Conservation (phyloP, 2,888 invertebrate genomes). For the Drosophila stalkeri region DNA sequence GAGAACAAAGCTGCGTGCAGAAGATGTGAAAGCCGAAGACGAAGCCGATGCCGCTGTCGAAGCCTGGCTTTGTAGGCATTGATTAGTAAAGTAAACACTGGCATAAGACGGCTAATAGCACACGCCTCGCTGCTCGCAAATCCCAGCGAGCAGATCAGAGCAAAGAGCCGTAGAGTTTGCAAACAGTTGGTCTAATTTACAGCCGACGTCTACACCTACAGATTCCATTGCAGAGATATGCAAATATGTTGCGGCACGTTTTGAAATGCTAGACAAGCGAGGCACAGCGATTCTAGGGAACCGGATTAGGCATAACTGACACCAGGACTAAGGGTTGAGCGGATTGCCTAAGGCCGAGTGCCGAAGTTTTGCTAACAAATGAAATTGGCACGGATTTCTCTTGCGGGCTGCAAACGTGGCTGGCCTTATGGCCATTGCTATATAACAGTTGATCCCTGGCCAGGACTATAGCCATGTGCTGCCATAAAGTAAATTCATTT, state of each 20-base stretch:
- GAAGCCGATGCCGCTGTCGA: constrained; percentile 8
- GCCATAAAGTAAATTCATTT: constrained; percentile 72
- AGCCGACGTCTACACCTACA: constrained; percentile 50
- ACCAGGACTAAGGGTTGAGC: constrained; percentile 65
- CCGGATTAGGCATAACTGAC: constrained; percentile 45
- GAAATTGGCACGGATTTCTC: constrained; percentile 68
- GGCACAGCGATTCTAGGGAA: constrained; percentile 45
- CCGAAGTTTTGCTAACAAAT: constrained; percentile 62
- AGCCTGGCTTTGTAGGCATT: constrained; percentile 40
- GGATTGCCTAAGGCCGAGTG: constrained; percentile 57
- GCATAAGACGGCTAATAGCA: constrained; percentile 50
- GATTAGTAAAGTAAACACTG: constrained; percentile 61
- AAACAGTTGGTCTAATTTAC: constrained; percentile 73
- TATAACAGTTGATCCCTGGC: constrained; percentile 52
- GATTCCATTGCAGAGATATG: constrained; percentile 18
- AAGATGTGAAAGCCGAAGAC: constrained; percentile 3
- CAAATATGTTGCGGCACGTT: constrained; percentile 57
- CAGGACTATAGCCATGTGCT: constrained; percentile 11
- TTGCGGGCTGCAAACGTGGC: constrained; percentile 32
- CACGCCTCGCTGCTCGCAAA: constrained; percentile 52
- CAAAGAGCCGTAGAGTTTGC: constrained; percentile 59
- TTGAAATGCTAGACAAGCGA: constrained; percentile 42
- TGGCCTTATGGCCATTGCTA: constrained; percentile 17
- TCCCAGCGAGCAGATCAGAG: constrained; percentile 26
- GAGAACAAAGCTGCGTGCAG: constrained; percentile 1